Evolutionary conservation across 2,113 vertebrate species (phyloP).

Genomic region (Cyprinodon variegatus): DNA sequence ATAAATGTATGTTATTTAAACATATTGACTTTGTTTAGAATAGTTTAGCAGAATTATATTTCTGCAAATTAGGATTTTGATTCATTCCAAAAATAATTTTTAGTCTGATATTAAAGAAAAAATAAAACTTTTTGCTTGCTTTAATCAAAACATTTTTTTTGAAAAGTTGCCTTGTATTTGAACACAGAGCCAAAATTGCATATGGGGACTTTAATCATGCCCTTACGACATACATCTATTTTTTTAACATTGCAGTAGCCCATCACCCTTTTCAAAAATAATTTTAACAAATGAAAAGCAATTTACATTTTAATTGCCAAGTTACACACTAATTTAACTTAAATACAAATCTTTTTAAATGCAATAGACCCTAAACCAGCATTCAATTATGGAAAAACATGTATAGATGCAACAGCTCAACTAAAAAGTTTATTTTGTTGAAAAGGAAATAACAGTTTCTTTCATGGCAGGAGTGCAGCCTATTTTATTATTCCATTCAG

Average conservation of each 20-base stretch:
- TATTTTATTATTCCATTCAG: background rate
- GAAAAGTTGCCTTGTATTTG: background rate
- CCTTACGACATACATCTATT: background rate
- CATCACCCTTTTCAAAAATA: background rate
- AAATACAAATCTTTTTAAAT: background rate
- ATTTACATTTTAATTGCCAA: background rate
- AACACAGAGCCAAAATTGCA: no score
- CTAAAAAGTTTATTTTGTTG: background rate
- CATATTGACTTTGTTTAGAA: slow-evolving; percentile 34
- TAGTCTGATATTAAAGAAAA: background rate
- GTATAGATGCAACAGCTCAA: background rate
- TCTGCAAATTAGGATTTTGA: slow-evolving; percentile 24
- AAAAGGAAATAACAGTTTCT: background rate
- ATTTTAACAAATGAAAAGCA: background rate
- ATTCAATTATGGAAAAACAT: background rate
- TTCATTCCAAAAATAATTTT: slow-evolving; percentile 9
- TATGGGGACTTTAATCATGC: background rate
- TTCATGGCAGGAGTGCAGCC: background rate
- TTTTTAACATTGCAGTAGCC: background rate
- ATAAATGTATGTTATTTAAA: slow-evolving; percentile 72
- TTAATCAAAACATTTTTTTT: background rate
- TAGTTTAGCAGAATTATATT: slow-evolving; percentile 37
- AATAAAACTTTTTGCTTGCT: background rate
- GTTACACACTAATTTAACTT: background rate
- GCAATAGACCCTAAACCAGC: background rate